phyloP scores from a whole-genome alignment of 2,113 vertebrate genomes.

The Probosciger aterrimus region DNA sequence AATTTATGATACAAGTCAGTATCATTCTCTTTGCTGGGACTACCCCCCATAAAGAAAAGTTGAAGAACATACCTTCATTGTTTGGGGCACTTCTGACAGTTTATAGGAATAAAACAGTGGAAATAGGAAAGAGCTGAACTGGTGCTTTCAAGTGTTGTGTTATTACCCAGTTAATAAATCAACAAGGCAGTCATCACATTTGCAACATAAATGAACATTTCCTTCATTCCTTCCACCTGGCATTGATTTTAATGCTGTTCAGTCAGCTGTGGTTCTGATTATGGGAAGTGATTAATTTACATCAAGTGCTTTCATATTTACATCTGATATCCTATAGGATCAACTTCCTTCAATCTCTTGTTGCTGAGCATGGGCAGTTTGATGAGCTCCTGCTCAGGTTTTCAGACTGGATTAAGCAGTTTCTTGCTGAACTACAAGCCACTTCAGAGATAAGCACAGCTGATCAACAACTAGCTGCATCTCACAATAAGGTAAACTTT shows the following conservation, averaged over 20 bases:
- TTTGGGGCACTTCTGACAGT: background rate
- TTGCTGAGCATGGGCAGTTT: conserved; percentile 80
- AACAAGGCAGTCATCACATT: background rate
- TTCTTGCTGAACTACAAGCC: conserved; percentile 80
- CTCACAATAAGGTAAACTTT: conserved; percentile 81
- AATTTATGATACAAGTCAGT: background rate
- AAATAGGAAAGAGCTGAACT: background rate
- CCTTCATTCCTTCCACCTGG: background rate
- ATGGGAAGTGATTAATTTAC: background rate
- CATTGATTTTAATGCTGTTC: background rate
- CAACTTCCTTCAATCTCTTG: conserved; percentile 76
- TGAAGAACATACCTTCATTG: background rate
- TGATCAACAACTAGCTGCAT: conserved; percentile 76
- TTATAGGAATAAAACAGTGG: background rate
- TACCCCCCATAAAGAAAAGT: background rate
- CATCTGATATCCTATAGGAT: conserved; percentile 69
- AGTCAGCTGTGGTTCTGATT: background rate
- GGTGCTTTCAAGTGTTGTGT: background rate
- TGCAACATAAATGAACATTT: background rate
- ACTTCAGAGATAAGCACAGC: conserved; percentile 82
- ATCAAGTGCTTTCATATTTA: background rate
- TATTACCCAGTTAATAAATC: background rate
- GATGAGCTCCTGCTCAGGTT: conserved; percentile 82
- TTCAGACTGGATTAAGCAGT: conserved; percentile 87
- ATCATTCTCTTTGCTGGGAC: background rate